A percentile compares a stretch with the other conserved stretches of the same genome.
phyloP scores from a whole-genome alignment of 2,113 vertebrate species.

The Cebidichthys violaceus region DNA sequence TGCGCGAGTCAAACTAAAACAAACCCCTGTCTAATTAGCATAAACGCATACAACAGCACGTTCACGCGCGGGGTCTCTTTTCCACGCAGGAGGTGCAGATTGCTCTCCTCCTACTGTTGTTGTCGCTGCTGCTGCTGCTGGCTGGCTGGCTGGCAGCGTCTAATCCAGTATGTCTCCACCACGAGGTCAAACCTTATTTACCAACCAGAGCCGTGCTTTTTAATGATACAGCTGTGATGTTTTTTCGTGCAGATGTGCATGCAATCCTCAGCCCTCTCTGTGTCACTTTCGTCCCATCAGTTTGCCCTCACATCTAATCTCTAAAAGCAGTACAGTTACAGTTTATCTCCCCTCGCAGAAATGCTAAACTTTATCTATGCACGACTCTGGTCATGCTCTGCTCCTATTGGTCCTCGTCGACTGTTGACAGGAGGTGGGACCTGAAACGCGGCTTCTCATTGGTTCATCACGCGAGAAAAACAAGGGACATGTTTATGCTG shows the following conservation, averaged over 20 bases:
- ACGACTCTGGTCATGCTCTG: conserved; percentile 7
- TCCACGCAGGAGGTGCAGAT: background rate
- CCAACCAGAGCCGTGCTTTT: conserved; percentile 48
- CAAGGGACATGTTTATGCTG: background rate
- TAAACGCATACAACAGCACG: background rate
- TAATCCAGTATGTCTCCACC: conserved; percentile 45
- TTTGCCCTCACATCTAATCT: too few species aligned
- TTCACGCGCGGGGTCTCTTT: background rate
- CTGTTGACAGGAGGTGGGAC: conserved; percentile 43
- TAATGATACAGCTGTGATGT: background rate
- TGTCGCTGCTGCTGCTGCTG: background rate
- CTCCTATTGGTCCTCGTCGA: conserved; percentile 50
- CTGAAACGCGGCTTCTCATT: conserved; percentile 39
- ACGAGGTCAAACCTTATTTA: conserved; percentile 77
- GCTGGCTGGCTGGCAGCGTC: background rate
- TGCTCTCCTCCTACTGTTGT: background rate
- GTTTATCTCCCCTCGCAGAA: rapidly evolving
- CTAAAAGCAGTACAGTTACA: rapidly evolving
- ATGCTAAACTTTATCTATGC: background rate
- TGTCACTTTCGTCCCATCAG: background rate
- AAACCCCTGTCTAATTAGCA: background rate
- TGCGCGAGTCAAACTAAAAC: background rate
- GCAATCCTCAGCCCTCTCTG: background rate
- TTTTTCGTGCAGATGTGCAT: background rate
- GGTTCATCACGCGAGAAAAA: conserved; percentile 21